Base-by-base conservation (phyloP, 1,140 invertebrate genomes). In the Calycopis cecrops region DNA sequence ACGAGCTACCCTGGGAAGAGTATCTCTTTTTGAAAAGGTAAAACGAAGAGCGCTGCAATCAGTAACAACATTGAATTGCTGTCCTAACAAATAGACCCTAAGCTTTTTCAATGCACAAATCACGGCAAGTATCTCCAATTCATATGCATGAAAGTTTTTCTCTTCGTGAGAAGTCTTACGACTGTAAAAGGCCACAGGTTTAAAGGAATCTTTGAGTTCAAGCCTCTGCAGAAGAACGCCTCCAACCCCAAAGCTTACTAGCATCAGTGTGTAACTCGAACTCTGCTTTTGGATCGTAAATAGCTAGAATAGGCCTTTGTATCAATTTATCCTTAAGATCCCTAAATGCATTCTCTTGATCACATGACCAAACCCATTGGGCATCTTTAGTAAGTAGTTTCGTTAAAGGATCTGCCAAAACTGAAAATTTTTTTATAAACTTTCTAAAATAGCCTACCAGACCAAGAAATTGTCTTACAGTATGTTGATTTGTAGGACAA, bases 21-120 rank as follows among this genome's bases (percentile, higher is more conserved):
- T 34, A 51, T 79, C 75, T 17, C 65, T 34, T 63, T 79, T 85
- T n/a, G 47, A 57, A 56, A 69, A 65, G 0, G 73, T 72, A 4
- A 44, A 42, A 40, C 62, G 72, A 0, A 85, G 52, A 0, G 71
- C 76, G 21, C 67, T 70, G 40, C 79, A 87, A 59, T 85, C 84
- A 0, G 78, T 28, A 28, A 6, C 6, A 28, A 28, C 21, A 3
- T 28, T 28, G 21, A 28, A 28, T 28, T 28, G 6, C 21, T 28
- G 21, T 3, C 21, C 21, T 6, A 28, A 28, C 21, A 28, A 28
- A 6, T 28, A 28, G 4, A 44, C 40, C 11, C 56, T 44, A 52
- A 57, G 52, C 18, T 52, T 57, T 14, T 37, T 37, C 8, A 57
- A 48, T 4, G 56, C 51, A 12, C 56, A 57, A 12, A 57, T 35